Evolutionary conservation across 2,888 invertebrate species (phyloP).

Genomic region (Xanthostigma xanthostigma): DNA sequence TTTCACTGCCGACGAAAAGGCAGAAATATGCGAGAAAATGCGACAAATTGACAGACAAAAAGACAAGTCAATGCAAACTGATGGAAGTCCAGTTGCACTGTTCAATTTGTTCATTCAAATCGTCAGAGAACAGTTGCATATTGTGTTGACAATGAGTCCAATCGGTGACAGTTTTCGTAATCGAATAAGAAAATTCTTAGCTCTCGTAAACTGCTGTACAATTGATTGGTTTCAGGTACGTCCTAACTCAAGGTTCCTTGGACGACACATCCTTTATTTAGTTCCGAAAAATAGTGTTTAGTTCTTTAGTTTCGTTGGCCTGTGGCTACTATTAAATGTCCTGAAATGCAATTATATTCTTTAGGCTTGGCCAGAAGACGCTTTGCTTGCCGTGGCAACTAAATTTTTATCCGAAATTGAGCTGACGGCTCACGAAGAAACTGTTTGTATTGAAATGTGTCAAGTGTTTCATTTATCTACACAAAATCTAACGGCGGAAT

Average conservation of each 20-base stretch:
- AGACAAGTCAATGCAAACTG: slow-evolving; percentile 76
- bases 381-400: slow-evolving; percentile 74
- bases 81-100: slow-evolving; percentile 78
- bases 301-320: too few relatives aligned
- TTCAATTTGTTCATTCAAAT: slow-evolving; percentile 83
- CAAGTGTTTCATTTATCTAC: slow-evolving; percentile 81
- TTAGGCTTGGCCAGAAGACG: slow-evolving; percentile 87
- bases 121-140: slow-evolving; percentile 78
- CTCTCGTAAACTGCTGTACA: slow-evolving; percentile 87
- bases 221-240: slow-evolving; percentile 84
- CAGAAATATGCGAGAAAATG: slow-evolving; percentile 89
- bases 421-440: slow-evolving; percentile 54
- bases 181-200: slow-evolving; percentile 78
- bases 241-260: not conserved
- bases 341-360: slow-evolving; percentile 5
- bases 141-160: slow-evolving; percentile 80
- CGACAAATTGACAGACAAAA: slow-evolving; percentile 74
- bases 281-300: too few relatives aligned
- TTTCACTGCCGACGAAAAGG: slow-evolving; percentile 70
- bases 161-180: slow-evolving; percentile 74
- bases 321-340: not conserved
- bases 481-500: slow-evolving; percentile 50
- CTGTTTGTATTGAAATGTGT: slow-evolving; percentile 75
- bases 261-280: too few relatives aligned
- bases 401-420: slow-evolving; percentile 69